phyloP scores from a whole-genome alignment of 2,113 vertebrate genomes.

The Tachycineta bicolor region DNA sequence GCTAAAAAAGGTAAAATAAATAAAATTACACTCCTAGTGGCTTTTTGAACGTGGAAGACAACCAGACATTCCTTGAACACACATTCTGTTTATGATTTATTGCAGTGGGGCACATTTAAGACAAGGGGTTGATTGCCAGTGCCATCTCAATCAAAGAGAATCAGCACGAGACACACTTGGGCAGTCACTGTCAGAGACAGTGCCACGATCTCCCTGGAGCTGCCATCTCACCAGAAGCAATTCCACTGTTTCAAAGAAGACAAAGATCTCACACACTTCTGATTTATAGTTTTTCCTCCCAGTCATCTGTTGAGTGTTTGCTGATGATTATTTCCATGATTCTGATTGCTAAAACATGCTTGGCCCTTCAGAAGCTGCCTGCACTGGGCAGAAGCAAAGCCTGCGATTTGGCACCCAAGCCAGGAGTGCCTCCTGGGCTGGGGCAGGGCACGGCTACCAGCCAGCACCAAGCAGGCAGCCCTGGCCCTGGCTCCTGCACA shows the following conservation, averaged over 20 bases:
- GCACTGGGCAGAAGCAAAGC: neutral
- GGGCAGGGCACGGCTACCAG: neutral
- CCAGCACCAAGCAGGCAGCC: neutral
- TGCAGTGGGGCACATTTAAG: neutral
- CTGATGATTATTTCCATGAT: neutral
- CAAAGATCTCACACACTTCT: neutral
- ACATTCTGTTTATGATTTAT: neutral
- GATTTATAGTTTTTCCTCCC: neutral
- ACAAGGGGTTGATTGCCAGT: neutral
- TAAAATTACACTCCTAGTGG: neutral
- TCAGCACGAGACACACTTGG: neutral
- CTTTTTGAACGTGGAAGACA: neutral
- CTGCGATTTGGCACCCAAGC: neutral
- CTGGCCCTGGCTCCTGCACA: neutral
- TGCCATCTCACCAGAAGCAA: neutral
- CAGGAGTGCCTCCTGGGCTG: neutral
- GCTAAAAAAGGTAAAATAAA: neutral
- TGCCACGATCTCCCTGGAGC: neutral
- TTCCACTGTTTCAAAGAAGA: neutral
- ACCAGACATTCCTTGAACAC: neutral
- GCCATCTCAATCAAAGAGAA: neutral
- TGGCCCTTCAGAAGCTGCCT: neutral
- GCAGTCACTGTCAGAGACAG: neutral
- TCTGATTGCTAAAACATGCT: neutral
- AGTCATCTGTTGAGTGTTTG: neutral